Conservation (phyloP, 2,797 vertebrate species). For the Lepus townsendii region DNA sequence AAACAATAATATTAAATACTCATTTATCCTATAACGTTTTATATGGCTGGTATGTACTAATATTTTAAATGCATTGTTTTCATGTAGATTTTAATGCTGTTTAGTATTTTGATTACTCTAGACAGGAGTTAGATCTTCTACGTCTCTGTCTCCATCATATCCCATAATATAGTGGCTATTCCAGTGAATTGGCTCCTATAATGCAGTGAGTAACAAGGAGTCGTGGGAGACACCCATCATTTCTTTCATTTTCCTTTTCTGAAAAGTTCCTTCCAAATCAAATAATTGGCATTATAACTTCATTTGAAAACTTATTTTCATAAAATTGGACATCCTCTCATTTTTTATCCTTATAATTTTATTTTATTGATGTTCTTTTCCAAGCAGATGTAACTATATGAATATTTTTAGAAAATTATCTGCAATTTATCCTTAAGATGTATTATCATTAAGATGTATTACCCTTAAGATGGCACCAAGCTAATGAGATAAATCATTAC, state of each 20-base stretch:
- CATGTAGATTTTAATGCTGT: neutral
- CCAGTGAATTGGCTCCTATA: neutral
- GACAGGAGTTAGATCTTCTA: neutral
- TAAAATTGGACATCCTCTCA: neutral
- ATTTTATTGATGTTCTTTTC: neutral
- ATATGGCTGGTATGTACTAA: neutral
- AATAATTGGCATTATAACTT: neutral
- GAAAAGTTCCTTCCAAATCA: conserved; percentile 3
- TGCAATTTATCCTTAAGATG: neutral
- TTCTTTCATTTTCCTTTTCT: neutral
- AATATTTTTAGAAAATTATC: conserved; percentile 27
- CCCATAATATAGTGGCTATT: neutral
- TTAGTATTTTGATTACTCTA: neutral
- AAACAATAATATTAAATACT: neutral
- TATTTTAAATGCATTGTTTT: neutral
- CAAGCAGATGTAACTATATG: neutral
- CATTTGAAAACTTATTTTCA: conserved; percentile 42
- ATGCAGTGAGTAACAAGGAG: neutral
- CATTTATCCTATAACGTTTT: neutral
- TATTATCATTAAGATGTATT: too few species aligned
- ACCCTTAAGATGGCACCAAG: conserved; percentile 36
- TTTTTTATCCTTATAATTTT: neutral
- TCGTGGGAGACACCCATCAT: neutral
- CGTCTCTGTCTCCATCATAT: neutral
- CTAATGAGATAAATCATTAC: conserved; percentile 52